Percentiles rank a stretch among this genome's conserved stretches.
phyloP scores from a whole-genome alignment of 2,888 invertebrate genomes.

The Lottia gigantea region DNA sequence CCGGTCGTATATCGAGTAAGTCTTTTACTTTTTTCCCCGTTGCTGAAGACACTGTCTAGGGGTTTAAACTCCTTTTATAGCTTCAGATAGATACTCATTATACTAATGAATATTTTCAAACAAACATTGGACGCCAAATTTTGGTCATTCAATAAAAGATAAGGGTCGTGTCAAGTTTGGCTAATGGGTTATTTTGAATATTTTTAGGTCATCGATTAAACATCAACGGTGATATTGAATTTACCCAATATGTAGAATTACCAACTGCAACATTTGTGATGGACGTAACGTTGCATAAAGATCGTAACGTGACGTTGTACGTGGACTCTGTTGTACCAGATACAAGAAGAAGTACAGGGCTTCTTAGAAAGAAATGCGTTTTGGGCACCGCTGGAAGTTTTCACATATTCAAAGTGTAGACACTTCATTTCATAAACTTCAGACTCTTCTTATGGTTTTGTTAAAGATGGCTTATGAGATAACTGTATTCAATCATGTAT shows the following conservation, averaged over 20 bases:
- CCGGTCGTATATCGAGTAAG: not conserved
- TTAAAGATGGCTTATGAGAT: no score
- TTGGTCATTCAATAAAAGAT: no score
- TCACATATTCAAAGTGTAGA: not conserved
- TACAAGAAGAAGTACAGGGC: not conserved
- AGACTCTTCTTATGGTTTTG: no score
- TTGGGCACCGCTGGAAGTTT: not conserved
- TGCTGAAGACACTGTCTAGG: no score
- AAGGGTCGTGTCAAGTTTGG: no score
- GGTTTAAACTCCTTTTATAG: no score
- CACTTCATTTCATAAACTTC: no score
- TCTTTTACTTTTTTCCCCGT: not conserved
- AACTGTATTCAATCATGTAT: no score
- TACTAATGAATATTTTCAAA: no score
- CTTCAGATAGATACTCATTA: no score
- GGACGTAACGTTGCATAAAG: not conserved
- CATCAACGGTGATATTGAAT: not conserved
- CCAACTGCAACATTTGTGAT: not conserved
- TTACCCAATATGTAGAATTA: not conserved
- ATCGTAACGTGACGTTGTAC: not conserved
- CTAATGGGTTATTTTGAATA: not conserved
- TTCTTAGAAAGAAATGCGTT: not conserved
- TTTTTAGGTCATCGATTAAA: slow-evolving; percentile 4
- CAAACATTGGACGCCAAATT: no score
- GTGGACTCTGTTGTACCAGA: not conserved